Conservation (phyloP, 2,888 invertebrate species). For the Orthonychiurus folsomi region DNA sequence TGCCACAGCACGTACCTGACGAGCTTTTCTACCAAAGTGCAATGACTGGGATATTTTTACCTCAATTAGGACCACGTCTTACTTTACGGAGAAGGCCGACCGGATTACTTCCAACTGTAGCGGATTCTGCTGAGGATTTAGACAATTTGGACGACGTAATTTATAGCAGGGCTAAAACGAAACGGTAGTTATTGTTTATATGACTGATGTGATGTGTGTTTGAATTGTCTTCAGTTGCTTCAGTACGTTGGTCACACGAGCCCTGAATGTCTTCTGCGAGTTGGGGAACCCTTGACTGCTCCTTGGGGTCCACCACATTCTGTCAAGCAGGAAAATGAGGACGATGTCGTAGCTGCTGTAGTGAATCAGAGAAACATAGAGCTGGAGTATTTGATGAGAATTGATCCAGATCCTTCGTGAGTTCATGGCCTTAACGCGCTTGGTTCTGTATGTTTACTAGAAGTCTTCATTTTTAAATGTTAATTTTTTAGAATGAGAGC, state of each 20-base stretch:
- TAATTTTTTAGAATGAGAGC: constrained; percentile 35
- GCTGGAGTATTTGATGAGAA: constrained; percentile 55
- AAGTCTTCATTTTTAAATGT: no score
- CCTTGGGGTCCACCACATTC: constrained; percentile 61
- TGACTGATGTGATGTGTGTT: neutral
- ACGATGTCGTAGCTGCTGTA: constrained; percentile 74
- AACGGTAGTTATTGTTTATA: neutral
- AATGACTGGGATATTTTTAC: constrained; percentile 33
- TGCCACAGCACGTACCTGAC: constrained; percentile 24
- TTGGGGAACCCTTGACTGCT: constrained; percentile 64
- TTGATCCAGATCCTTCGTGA: constrained; percentile 28
- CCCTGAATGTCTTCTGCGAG: constrained; percentile 67
- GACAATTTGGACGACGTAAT: constrained; percentile 88
- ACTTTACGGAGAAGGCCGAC: constrained; percentile 64
- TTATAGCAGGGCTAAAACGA: no score
- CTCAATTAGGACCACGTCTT: constrained; percentile 51
- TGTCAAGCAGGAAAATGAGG: constrained; percentile 65
- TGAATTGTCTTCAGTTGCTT: constrained; percentile 54
- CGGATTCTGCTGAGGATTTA: constrained; percentile 73
- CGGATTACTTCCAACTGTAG: constrained; percentile 66
- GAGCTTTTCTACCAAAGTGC: constrained; percentile 28
- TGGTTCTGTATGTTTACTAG: neutral
- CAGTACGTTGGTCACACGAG: constrained; percentile 86
- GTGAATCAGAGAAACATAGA: constrained; percentile 77
- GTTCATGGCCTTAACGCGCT: no score